Evolutionary conservation across 2,113 vertebrate species (phyloP), one percentile per base, ranked within the genome.

Genomic region (Chaetodon trifascialis): DNA sequence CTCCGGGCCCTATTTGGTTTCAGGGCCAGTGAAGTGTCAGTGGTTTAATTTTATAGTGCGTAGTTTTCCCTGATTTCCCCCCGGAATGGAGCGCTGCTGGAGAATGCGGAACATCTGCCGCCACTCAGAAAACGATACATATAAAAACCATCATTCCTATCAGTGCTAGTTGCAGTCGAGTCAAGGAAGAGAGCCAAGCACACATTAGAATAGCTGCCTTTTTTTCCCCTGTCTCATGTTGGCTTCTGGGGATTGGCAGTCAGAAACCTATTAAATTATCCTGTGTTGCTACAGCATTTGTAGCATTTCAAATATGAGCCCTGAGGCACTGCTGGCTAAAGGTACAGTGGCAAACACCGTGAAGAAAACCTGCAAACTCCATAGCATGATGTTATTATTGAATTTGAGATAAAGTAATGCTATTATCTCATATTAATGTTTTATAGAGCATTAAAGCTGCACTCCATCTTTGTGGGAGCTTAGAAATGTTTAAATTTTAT

Each of bases 41-140:
- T 94, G 92, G 89, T 95, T 95, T 95, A 92, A 95, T 95, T 95
- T 95, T 95, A 95, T 94, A 94, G 94, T 91, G 84, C 83, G 91
- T 93, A 93, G 95, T 93, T 94, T 93, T 93, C 82, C 79, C 92
- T 94, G 93, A 95, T 95, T 95, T 95, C 95, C 94, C 94, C 76
- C 86, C 40, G 92, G 95, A 95, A 92, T 75, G 55, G 72, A 91
- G 88, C 80, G 70, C 90, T 93, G 92, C 88, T 76, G 92, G 92
- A 94, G 91, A 93, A 94, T 92, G 91, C 76, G 34, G 85, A 95
- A 95, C 94, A 95, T 95, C 94, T 95, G 94, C 93, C 86, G 71
- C 89, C 86, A 90, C 93, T 93, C 89, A 83, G 83, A 93, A 64
- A 90, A 69, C 88, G 85, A 90, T 89, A 91, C 88, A 87, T 89